Base-by-base conservation (phyloP, 2,797 vertebrate genomes). In the Scleropages formosus region DNA sequence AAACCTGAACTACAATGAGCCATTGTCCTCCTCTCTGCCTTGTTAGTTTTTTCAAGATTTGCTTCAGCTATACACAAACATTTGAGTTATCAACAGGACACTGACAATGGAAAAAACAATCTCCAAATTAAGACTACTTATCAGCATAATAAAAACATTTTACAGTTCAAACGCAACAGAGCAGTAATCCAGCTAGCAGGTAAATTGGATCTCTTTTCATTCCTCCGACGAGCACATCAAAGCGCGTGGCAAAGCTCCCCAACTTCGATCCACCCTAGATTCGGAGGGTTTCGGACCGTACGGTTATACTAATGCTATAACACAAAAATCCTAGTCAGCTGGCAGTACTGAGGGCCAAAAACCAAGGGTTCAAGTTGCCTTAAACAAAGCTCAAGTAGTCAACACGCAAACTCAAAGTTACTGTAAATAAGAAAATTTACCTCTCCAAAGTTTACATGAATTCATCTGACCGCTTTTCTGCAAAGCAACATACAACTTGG, bases 171-270 rank as follows among this genome's bases (percentile, higher is more conserved):
- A 15, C n/a, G 22, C 24, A 76, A 24, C 47, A 39, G 47, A 9
- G 44, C 39, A 16, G 65, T 60, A 68, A 12, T 26, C 65, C 53
- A 16, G 66, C 7, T 68, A 20, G n/a, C 53, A 72, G 72, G 10
- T 15, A 24, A 49, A n/a, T 44, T 26, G 39, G 20, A 75, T n/a
- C 69, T 4, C 68, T 26, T n/a, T 44, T 77, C 70, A 46, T 62
- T 78, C 75, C 63, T 81, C 76, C 81, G 69, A 78, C 60, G 67
- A 77, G 60, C 63, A 51, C 68, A 77, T 78, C 74, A 71, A 71
- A 80, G 75, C 20, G 77, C 69, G 77, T 59, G 51, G 27, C 31
- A 70, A 73, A 58, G 67, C 46, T 63, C 65, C 68, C 58, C 20
- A 75, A 31, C 53, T 39, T 31, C 12, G 4, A 12, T 22, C 58